Conservation (phyloP, 2,113 vertebrate species). For the Bubalus kerabau region DNA sequence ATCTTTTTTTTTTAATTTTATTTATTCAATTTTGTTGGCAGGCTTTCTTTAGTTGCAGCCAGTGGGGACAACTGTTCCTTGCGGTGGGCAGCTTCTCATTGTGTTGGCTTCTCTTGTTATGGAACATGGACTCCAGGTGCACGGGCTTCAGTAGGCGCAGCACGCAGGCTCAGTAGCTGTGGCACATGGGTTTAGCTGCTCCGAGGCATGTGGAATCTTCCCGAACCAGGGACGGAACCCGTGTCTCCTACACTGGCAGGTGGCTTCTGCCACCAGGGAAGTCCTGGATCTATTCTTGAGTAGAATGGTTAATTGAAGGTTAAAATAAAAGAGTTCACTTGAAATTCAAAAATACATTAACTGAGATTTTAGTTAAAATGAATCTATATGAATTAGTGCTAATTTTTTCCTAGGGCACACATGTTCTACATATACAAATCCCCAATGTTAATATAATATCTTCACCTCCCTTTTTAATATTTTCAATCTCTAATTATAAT, state of each 20-base stretch:
- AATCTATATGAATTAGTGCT: neutral
- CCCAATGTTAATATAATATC: neutral
- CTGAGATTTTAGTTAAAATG: neutral
- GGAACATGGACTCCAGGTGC: neutral
- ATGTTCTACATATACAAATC: neutral
- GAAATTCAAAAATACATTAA: neutral
- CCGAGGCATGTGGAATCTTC: neutral
- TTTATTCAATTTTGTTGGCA: neutral
- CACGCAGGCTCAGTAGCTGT: fast-evolving
- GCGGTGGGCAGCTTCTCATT: neutral
- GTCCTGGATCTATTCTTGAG: neutral
- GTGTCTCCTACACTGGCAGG: neutral
- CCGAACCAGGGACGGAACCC: neutral
- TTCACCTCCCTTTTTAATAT: neutral
- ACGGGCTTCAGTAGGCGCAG: neutral
- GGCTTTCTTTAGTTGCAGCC: neutral
- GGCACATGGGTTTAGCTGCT: neutral
- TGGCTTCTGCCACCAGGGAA: neutral
- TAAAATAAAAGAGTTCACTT: neutral
- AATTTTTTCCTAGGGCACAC: neutral
- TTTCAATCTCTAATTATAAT: neutral
- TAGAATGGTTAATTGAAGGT: neutral
- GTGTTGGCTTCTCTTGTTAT: neutral
- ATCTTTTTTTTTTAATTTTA: neutral
- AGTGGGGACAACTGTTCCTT: neutral